Conservation (phyloP, 2,888 invertebrate genomes). For the Formica aserva region DNA sequence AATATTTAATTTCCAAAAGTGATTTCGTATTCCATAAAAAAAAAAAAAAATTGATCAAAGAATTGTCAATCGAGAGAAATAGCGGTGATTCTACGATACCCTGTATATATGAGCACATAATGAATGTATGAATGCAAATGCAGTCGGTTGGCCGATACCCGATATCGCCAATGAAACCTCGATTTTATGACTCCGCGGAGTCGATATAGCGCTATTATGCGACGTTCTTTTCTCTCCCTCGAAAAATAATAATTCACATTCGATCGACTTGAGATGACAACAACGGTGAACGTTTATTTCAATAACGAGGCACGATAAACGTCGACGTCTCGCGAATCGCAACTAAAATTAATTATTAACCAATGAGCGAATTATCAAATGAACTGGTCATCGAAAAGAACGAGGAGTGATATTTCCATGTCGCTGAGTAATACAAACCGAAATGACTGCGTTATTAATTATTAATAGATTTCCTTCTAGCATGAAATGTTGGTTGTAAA, state of each 20-base stretch:
- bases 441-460: background rate
- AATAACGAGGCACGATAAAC: slow-evolving; percentile 51
- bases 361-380: slow-evolving; percentile 2
- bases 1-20: background rate
- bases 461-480: background rate
- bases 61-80: background rate
- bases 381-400: slow-evolving; percentile 1
- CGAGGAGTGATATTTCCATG: background rate
- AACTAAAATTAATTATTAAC: slow-evolving; percentile 39
- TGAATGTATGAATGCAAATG: slow-evolving; percentile 32
- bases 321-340: slow-evolving; percentile 4
- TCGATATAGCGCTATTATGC: slow-evolving; percentile 48
- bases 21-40: background rate
- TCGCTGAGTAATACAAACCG: background rate
- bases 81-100: slow-evolving; percentile 3
- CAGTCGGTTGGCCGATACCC: slow-evolving; percentile 32
- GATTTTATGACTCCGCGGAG: slow-evolving; percentile 41
- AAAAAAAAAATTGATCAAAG: too few species aligned
- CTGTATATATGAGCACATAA: slow-evolving; percentile 6
- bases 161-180: slow-evolving; percentile 40
- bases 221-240: slow-evolving; percentile 40
- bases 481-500: background rate
- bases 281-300: slow-evolving; percentile 36
- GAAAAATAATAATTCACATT: slow-evolving; percentile 47
- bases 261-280: slow-evolving; percentile 32